Base-by-base conservation (phyloP, 2,797 vertebrate genomes). In the Gephyroberyx darwinii region DNA sequence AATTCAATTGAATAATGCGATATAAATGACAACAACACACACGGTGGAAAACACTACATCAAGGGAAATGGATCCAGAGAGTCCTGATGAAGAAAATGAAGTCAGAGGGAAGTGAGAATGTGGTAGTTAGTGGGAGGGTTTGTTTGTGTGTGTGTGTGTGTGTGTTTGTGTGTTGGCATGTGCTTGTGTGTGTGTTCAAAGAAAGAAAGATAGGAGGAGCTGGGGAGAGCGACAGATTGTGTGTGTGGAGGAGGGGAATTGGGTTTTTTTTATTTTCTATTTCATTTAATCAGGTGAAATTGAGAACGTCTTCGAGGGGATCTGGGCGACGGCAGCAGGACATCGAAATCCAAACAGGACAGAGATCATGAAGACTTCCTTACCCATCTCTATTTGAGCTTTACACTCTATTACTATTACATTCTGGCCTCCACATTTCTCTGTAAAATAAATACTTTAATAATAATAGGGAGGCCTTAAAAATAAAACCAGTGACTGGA, bases 1-100 rank as follows among this genome's bases (percentile, higher is more conserved):
- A 8, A 66, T 51, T n/a, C 8, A 14, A 55, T 52, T 10, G 30
- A 9, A 75, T 43, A 45, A 62, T 50, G 57, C 26, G 51, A 30
- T 45, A 19, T n/a, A 52, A 48, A 10, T 51, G 19, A 45, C 59
- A 31, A 50, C 57, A 4, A 33, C 22, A 68, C 39, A 55, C n/a
- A 37, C 2, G 0, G 14, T 16, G 19, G 71, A 51, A 65, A 69
- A 41, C 8, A 8, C 16, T 47, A n/a, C 14, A 17, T 17, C 14
- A 5, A n/a, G 16, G 61, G 14, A 3, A 17, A n/a, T n/a, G 39
- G 50, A 26, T 52, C n/a, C 45, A 47, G 17, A 47, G n/a, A n/a
- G 45, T n/a, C 45, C 12, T 10, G 26, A 13, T 26, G 1, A 41
- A 48, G 13, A 37, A 64, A 30, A 43, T 47, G 2, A 77, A 54